A percentile compares a stretch with the other conserved stretches of the same genome.
phyloP scores from a whole-genome alignment of 2,888 invertebrate species.

The Tanaodytes sp. region DNA sequence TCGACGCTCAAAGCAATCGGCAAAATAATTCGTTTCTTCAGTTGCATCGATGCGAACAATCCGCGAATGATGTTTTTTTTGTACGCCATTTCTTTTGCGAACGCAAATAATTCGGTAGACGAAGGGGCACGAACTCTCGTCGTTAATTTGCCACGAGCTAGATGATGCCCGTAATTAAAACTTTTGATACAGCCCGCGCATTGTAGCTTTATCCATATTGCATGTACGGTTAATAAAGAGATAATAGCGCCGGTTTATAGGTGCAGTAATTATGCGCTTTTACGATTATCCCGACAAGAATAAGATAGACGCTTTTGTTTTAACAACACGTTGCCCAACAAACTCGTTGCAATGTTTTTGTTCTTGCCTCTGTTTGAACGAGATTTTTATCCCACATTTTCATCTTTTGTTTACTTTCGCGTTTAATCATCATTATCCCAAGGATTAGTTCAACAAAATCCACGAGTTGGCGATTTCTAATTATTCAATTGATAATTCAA shows the following conservation, averaged over 20 bases:
- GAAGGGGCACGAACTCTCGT: slow-evolving; percentile 35
- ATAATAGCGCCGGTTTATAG: slow-evolving; percentile 35
- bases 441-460: no score
- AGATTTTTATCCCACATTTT: no score
- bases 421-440: no score
- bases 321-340: neutral
- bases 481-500: no score
- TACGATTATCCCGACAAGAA: slow-evolving; percentile 29
- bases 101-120: slow-evolving; percentile 28
- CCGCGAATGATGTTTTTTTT: no score
- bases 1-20: no score
- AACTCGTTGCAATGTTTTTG: no score
- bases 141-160: slow-evolving; percentile 37
- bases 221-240: slow-evolving; percentile 41
- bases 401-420: no score
- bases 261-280: slow-evolving; percentile 40
- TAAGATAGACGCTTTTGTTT: slow-evolving; percentile 25
- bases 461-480: slow-evolving; percentile 9
- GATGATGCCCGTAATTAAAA: slow-evolving; percentile 41
- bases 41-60: no score
- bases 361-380: no score
- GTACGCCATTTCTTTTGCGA: slow-evolving; percentile 23
- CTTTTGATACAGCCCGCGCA: slow-evolving; percentile 37
- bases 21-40: no score
- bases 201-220: slow-evolving; percentile 41